These are phyloP conservation scores for Cabera pusaria DNA, from an alignment of 2,888 invertebrate species.

Conservation along the genomic window DNA sequence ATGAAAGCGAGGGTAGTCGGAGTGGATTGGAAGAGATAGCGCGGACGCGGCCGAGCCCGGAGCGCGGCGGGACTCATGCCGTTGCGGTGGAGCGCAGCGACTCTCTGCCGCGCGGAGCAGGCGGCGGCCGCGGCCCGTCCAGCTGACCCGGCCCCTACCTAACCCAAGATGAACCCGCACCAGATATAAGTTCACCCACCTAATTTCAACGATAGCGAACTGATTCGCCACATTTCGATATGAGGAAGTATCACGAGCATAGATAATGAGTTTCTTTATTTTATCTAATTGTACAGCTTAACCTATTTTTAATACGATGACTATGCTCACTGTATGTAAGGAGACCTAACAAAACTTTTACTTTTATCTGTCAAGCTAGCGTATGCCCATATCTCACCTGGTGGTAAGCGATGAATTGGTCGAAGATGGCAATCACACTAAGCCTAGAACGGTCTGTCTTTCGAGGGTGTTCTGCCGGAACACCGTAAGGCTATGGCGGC, in stretches of 20 bases:
- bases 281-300: slow-evolving; percentile 1
- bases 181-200: slow-evolving; percentile 79
- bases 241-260: slow-evolving; percentile 47
- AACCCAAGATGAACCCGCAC: slow-evolving; percentile 66
- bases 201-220: slow-evolving; percentile 70
- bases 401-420: too few species aligned
- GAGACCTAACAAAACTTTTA: too few species aligned
- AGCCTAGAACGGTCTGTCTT: too few species aligned
- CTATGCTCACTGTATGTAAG: too few species aligned
- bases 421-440: too few species aligned
- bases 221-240: slow-evolving; percentile 54
- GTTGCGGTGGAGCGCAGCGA: slow-evolving; percentile 55
- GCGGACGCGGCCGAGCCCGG: slow-evolving; percentile 26
- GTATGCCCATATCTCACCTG: too few species aligned
- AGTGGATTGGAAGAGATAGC: slow-evolving; percentile 3
- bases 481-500: too few species aligned
- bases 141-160: slow-evolving; percentile 63
- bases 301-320: too few species aligned
- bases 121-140: slow-evolving; percentile 49
- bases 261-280: slow-evolving; percentile 23
- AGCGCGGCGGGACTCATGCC: slow-evolving; percentile 60
- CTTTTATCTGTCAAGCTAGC: too few species aligned
- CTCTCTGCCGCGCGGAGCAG: slow-evolving; percentile 51
- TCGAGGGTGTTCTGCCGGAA: too few species aligned
- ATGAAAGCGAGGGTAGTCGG: background rate